A percentile compares a stretch with the other conserved stretches of the same genome.
phyloP scores from a whole-genome alignment of 2,113 vertebrate species.

The Cinclus mexicanus region DNA sequence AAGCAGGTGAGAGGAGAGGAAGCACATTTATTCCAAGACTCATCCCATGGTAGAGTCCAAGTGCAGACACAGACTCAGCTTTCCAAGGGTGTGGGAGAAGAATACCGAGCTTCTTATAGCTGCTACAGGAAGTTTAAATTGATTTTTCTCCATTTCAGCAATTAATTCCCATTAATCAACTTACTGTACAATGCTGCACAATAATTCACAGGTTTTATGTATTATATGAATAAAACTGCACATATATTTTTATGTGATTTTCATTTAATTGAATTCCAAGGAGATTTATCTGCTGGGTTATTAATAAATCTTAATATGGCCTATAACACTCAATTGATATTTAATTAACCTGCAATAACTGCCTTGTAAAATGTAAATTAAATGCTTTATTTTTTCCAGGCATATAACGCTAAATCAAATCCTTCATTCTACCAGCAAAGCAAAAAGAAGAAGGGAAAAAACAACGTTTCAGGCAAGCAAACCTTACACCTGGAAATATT shows the following conservation, averaged over 20 bases:
- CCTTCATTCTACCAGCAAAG: slow-evolving; percentile 6
- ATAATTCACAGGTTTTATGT: slow-evolving; percentile 68
- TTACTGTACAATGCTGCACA: slow-evolving; percentile 24
- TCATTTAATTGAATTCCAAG: slow-evolving; percentile 75
- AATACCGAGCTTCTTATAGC: background rate
- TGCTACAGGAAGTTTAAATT: slow-evolving; percentile 36
- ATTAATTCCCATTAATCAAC: slow-evolving; percentile 68
- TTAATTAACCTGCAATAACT: slow-evolving; percentile 76
- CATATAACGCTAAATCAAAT: slow-evolving; percentile 41
- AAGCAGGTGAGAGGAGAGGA: background rate
- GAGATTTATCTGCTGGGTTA: slow-evolving; percentile 73
- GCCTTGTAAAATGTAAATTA: slow-evolving; percentile 73
- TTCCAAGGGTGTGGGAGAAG: background rate
- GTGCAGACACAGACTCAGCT: background rate
- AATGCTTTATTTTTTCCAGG: slow-evolving; percentile 63
- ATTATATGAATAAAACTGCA: slow-evolving; percentile 68
- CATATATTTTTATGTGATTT: slow-evolving; percentile 72
- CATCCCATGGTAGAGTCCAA: background rate
- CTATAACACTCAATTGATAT: slow-evolving; percentile 73
- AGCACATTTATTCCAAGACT: background rate
- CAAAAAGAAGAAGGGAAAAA: background rate
- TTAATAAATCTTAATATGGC: slow-evolving; percentile 77
- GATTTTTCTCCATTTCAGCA: slow-evolving; percentile 50
- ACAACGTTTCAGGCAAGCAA: background rate
- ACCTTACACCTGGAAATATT: background rate